Evolutionary conservation across 1,140 invertebrate species (phyloP).

Genomic region (Phocides pigmalion): DNA sequence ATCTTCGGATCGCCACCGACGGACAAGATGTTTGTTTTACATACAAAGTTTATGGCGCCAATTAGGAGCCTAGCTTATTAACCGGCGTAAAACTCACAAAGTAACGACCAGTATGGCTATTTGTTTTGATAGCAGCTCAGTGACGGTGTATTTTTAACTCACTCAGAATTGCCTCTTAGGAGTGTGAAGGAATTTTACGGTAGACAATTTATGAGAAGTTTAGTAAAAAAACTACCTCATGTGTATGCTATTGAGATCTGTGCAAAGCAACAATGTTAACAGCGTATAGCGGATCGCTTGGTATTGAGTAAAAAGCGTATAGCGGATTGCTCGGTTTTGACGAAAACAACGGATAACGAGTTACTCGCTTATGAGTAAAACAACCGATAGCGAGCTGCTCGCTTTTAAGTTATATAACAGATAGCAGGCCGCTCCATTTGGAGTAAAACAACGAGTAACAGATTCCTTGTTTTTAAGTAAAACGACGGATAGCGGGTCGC

Average conservation of each 20-base stretch:
- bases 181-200: conserved; percentile 31
- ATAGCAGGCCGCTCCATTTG: too few species aligned
- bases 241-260: background rate
- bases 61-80: conserved; percentile 71
- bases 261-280: background rate
- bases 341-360: too few species aligned
- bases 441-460: too few species aligned
- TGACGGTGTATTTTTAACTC: conserved; percentile 51
- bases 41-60: conserved; percentile 69
- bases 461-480: too few species aligned
- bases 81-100: conserved; percentile 59
- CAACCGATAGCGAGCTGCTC: too few species aligned
- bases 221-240: conserved; percentile 15
- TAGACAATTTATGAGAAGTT: conserved; percentile 31
- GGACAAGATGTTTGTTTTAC: conserved; percentile 69
- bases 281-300: too few species aligned
- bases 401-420: too few species aligned
- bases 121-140: conserved; percentile 55
- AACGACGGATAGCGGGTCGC: too few species aligned
- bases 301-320: too few species aligned
- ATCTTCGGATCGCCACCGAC: conserved; percentile 41
- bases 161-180: conserved; percentile 27
- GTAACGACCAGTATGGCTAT: conserved; percentile 54
- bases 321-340: too few species aligned
- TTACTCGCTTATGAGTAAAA: too few species aligned